phyloP scores from a whole-genome alignment of 1,140 invertebrate genomes.

The Pomacea maculata region DNA sequence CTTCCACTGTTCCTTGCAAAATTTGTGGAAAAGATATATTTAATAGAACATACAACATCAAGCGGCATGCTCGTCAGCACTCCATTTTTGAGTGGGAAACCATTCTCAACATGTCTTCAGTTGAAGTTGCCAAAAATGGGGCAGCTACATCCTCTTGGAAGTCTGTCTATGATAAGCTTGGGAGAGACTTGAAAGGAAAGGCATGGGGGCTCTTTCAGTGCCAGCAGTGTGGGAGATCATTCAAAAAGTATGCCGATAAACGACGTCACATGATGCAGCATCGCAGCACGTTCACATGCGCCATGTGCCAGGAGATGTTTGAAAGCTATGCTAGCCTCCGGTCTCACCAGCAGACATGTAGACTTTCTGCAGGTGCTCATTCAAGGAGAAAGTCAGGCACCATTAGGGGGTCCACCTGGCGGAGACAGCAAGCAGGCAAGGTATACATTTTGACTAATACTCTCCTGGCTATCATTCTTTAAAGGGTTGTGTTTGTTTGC shows the following conservation, averaged over 20 bases:
- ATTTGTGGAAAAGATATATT: constrained; percentile 12
- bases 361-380: too few species aligned
- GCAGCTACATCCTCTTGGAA: too few species aligned
- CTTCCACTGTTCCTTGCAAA: constrained; percentile 9
- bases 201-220: background rate
- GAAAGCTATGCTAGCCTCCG: background rate
- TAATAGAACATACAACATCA: constrained; percentile 21
- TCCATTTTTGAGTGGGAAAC: constrained; percentile 22
- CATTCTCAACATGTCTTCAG: background rate
- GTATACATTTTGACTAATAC: too few species aligned
- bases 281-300: constrained; percentile 3
- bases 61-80: constrained; percentile 19
- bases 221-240: background rate
- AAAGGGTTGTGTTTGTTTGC: too few species aligned
- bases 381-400: too few species aligned
- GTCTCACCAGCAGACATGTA: constrained; percentile 2
- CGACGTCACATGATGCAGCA: constrained; percentile 15
- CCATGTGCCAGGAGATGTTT: background rate
- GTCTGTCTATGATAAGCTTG: too few species aligned
- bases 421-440: too few species aligned
- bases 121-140: too few species aligned
- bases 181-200: too few species aligned
- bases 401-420: too few species aligned
- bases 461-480: too few species aligned
- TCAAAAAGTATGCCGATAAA: constrained; percentile 9